Percentiles rank a stretch among this genome's conserved stretches.
Conservation (phyloP, 2,113 vertebrate genomes). For the Nettapus auritus region DNA sequence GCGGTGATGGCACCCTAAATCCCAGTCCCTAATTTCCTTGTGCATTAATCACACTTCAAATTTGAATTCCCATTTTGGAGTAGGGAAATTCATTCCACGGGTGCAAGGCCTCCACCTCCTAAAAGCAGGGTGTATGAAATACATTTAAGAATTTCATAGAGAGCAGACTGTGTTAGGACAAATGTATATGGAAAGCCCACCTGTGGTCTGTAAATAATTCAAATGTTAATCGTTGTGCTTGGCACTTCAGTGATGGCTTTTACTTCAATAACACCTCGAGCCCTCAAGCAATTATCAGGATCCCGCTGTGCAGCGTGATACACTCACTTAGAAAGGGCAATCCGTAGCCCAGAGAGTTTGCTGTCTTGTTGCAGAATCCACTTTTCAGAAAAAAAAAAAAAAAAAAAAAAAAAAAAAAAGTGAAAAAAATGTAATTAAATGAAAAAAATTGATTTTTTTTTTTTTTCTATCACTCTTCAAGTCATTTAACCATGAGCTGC, state of each 20-base stretch:
- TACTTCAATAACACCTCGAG: conserved; percentile 27
- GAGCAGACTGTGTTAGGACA: neutral
- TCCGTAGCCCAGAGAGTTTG: neutral
- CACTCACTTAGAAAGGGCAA: neutral
- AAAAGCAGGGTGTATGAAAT: neutral
- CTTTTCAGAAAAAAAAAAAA: neutral
- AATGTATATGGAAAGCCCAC: conserved; percentile 14
- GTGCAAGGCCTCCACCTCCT: neutral
- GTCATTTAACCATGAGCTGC: neutral
- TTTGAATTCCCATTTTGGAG: neutral
- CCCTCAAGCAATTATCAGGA: conserved; percentile 47
- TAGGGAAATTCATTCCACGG: neutral
- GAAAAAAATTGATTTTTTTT: neutral
- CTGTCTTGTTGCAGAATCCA: neutral
- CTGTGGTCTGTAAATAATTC: conserved; percentile 61
- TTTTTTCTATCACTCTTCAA: neutral
- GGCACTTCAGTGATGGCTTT: conserved; percentile 29
- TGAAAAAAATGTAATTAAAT: neutral
- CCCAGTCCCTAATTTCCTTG: neutral
- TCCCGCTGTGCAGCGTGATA: conserved; percentile 21
- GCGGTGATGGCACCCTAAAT: neutral
- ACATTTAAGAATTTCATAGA: neutral
- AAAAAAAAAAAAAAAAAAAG: neutral
- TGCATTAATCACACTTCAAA: neutral
- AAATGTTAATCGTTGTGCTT: conserved; percentile 59